Evolutionary conservation across 2,888 invertebrate species (phyloP).

Genomic region (Poecilobothrus nobilitatus): DNA sequence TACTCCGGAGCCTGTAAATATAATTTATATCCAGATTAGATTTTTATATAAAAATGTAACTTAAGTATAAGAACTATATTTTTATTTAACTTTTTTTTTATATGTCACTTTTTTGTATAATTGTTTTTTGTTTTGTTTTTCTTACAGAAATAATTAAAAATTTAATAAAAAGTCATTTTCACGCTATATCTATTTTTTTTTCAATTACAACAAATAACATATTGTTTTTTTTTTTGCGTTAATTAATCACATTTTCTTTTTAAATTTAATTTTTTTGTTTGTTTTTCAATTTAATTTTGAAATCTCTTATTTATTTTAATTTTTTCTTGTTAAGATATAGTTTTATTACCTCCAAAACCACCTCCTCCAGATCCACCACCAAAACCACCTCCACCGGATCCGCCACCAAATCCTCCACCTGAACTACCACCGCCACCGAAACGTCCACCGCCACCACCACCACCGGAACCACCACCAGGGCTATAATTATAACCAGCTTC

Average conservation of each 20-base stretch:
- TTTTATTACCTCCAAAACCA: not conserved
- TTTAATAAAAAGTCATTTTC: too few relatives aligned
- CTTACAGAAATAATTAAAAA: too few relatives aligned
- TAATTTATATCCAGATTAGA: not conserved
- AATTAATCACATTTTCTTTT: not conserved
- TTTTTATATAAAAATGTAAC: not conserved
- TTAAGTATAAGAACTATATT: not conserved
- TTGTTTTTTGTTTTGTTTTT: not conserved
- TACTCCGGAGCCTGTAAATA: constrained; percentile 10
- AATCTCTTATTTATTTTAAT: not conserved
- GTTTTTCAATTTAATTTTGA: not conserved
- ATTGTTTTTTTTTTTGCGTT: not conserved
- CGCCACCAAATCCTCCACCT: not conserved
- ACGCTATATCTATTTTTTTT: not conserved
- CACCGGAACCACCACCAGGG: not conserved
- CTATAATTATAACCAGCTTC: constrained; percentile 8
- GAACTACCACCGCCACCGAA: not conserved
- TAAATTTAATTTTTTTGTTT: too few relatives aligned
- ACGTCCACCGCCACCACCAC: not conserved
- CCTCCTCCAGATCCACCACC: not conserved
- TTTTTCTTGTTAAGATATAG: not conserved
- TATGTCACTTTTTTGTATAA: not conserved
- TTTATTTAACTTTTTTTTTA: not conserved
- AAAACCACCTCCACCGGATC: not conserved
- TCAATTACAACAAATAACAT: too few relatives aligned